Evolutionary conservation across 2,888 invertebrate species (phyloP), one percentile per base, ranked within the genome.

Genomic region (Chrysomela aeneicollis): DNA sequence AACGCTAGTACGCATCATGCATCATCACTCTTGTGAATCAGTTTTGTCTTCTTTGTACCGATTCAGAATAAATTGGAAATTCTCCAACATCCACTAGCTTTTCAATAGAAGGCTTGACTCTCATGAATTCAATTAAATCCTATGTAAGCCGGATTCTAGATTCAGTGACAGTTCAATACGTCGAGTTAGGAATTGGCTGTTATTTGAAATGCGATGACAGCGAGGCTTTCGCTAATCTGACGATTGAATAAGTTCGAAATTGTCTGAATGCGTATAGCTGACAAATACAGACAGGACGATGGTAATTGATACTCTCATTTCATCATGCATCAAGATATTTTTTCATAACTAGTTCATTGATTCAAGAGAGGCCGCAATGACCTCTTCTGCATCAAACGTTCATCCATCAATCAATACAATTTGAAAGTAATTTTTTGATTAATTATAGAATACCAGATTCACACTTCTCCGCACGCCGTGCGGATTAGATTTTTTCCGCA

Each of bases 1-100:
- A 68, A 64, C 69, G 69, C 64, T 71, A 71, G 71, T 63, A 57
- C n/a, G n/a, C n/a, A n/a, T n/a, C 62, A 60, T 64, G 58, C 46
- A 10, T 15, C 57, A 57, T n/a, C 46, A 26, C 66, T 57, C 58
- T 70, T 73, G 71, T 71, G 66, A 42, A 71, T 57, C 62, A 50
- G 66, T 70, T 71, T 68, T 71, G 67, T 70, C 59, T 62, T 63
- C 63, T 67, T 68, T 71, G 64, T 67, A 58, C n/a, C 58, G 60
- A 59, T 54, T 64, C 51, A 63, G 67, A 71, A 67, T 71, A 71
- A 71, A 71, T 71, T 71, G 71, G 68, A 71, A 71, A 71, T 66
- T 67, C 67, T 71, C 70, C 65, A 63, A 61, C 64, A 66, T 60
- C 49, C 58, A 57, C 59, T 53, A 53, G 61, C 62, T 50, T 60